Conservation (phyloP, 2,113 vertebrate genomes). For the Lota lota region DNA sequence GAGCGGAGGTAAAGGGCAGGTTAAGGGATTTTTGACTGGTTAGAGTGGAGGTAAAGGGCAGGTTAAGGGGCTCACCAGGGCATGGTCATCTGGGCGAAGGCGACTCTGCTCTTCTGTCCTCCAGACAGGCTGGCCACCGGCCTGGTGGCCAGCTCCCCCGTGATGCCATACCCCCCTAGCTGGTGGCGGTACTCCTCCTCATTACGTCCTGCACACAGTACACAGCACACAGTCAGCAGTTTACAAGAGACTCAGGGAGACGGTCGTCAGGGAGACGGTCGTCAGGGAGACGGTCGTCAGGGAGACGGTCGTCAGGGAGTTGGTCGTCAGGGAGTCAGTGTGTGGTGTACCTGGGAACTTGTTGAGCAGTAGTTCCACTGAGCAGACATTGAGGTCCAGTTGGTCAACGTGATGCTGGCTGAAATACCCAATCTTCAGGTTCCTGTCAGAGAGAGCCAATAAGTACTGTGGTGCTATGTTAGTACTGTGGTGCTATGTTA, state of each 20-base stretch:
- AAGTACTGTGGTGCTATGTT: background rate
- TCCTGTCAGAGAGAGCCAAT: constrained; percentile 69
- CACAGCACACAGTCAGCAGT: background rate
- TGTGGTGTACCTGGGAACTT: constrained; percentile 84
- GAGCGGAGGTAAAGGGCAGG: constrained; percentile 32
- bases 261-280: too few relatives aligned
- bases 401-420: constrained; percentile 98
- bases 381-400: constrained; percentile 91
- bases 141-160: constrained; percentile 88
- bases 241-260: too few relatives aligned
- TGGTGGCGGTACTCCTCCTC: constrained; percentile 98
- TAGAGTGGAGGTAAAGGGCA: constrained; percentile 33
- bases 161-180: constrained; percentile 92
- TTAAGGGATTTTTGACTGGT: background rate
- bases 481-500: background rate
- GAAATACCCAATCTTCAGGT: constrained; percentile 96
- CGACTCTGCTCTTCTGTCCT: constrained; percentile 96
- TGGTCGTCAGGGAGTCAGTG: too few relatives aligned
- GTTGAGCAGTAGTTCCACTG: constrained; percentile 89
- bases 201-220: constrained; percentile 75
- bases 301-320: too few relatives aligned
- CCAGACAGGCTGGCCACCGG: constrained; percentile 93
- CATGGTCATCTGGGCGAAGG: constrained; percentile 99
- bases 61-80: constrained; percentile 74
- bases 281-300: too few relatives aligned